A percentile compares a stretch with the other conserved stretches of the same genome.
Evolutionary conservation across 2,888 invertebrate species (phyloP).

Genomic region (Pyrochroa serraticornis): DNA sequence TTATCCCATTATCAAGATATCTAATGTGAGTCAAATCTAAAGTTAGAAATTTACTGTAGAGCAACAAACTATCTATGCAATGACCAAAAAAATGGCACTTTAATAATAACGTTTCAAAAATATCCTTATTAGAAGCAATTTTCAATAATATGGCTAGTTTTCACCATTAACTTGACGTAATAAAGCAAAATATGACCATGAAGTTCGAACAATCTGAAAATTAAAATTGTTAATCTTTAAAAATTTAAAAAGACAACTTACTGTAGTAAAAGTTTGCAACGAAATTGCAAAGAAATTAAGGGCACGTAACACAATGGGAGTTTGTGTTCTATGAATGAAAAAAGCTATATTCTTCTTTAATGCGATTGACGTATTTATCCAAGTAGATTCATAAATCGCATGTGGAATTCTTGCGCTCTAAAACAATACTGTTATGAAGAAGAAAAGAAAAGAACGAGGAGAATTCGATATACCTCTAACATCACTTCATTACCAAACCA

Average conservation of each 20-base stretch:
- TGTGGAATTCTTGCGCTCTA: slow-evolving; percentile 1
- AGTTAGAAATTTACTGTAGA: too few species aligned
- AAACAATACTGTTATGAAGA: neutral
- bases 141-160: too few species aligned
- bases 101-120: too few species aligned
- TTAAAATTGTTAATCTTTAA: neutral
- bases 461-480: slow-evolving; percentile 1
- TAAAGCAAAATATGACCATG: slow-evolving; percentile 15
- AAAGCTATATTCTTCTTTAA: slow-evolving; percentile 6
- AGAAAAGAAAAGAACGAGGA: too few species aligned
- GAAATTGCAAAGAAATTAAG: slow-evolving; percentile 4
- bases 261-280: slow-evolving; percentile 9
- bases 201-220: slow-evolving; percentile 9
- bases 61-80: too few species aligned
- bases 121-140: too few species aligned
- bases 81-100: too few species aligned
- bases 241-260: neutral
- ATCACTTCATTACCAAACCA: slow-evolving; percentile 13
- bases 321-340: neutral
- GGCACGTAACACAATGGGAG: slow-evolving; percentile 4
- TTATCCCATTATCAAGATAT: too few species aligned
- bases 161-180: neutral
- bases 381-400: slow-evolving; percentile 9
- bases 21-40: too few species aligned
- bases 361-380: neutral